A percentile compares a stretch with the other conserved stretches of the same genome.
These are phyloP conservation scores for Vesta saturnalis DNA, from an alignment of 2,888 invertebrate genomes.

Conservation along the genomic window DNA sequence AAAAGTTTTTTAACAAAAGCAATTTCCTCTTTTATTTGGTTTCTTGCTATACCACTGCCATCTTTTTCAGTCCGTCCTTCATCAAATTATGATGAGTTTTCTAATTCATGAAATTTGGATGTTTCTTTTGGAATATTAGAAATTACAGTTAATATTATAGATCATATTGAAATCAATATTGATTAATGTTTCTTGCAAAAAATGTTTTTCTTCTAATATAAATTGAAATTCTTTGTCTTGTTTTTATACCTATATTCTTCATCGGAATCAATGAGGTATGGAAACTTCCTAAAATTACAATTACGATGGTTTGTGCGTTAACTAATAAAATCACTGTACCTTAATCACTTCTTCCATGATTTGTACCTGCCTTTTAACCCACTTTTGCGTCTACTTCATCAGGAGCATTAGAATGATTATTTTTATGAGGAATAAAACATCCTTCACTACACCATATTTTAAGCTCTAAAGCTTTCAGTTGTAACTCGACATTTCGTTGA, in stretches of 20 bases:
- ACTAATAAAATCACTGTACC: constrained; percentile 14
- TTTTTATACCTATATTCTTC: constrained; percentile 42
- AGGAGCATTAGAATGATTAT: constrained; percentile 45
- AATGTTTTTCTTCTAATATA: constrained; percentile 57
- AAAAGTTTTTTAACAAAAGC: constrained; percentile 38
- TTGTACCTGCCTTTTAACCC: constrained; percentile 42
- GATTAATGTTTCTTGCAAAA: constrained; percentile 56
- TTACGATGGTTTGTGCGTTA: no score
- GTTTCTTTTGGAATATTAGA: constrained; percentile 11
- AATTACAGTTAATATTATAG: not conserved
- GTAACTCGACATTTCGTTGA: constrained; percentile 90
- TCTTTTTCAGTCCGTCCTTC: not conserved
- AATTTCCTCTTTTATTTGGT: constrained; percentile 37
- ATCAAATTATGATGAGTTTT: constrained; percentile 17
- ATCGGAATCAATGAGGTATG: constrained; percentile 41
- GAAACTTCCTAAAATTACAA: constrained; percentile 53
- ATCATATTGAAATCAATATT: constrained; percentile 49
- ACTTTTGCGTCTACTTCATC: constrained; percentile 36
- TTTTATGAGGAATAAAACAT: constrained; percentile 66
- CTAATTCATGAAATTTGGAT: constrained; percentile 20
- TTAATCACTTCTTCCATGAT: constrained; percentile 62
- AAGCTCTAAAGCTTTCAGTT: constrained; percentile 86
- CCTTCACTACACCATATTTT: constrained; percentile 76
- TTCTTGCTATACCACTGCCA: not conserved
- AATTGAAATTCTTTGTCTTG: constrained; percentile 52